These are phyloP conservation scores for Ecdyonurus torrentis DNA, from an alignment of 2,888 invertebrate genomes.

Conservation along the genomic window DNA sequence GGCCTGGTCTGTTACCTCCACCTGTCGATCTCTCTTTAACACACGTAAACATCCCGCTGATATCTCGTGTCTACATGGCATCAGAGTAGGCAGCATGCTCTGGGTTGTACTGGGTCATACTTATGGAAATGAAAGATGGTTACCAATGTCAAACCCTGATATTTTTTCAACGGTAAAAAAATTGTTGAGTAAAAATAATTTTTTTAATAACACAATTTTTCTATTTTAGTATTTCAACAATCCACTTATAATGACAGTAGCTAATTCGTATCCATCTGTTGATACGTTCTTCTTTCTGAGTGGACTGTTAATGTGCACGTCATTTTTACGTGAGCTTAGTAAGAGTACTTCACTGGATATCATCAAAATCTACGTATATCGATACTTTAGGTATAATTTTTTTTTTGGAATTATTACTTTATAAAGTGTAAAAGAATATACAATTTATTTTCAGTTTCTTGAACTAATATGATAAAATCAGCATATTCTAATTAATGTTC, in stretches of 20 bases:
- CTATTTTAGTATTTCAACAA: neutral
- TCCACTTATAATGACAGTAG: neutral
- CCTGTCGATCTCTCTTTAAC: too few species aligned
- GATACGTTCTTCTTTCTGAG: neutral
- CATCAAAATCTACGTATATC: neutral
- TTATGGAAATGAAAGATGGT: slow-evolving; percentile 17
- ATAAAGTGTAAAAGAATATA: too few species aligned
- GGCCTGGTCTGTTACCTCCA: too few species aligned
- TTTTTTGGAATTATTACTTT: too few species aligned
- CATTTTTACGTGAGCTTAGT: neutral
- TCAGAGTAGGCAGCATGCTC: slow-evolving; percentile 29
- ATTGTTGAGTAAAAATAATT: slow-evolving; percentile 19
- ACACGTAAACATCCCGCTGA: too few species aligned
- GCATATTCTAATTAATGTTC: too few species aligned
- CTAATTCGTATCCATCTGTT: neutral
- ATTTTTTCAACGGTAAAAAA: slow-evolving; percentile 14
- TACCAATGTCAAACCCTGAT: slow-evolving; percentile 15
- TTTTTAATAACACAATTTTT: slow-evolving; percentile 27
- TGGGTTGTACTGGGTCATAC: slow-evolving; percentile 32
- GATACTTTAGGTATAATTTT: neutral
- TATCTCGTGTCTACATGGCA: slow-evolving; percentile 31
- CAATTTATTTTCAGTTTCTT: too few species aligned
- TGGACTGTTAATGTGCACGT: neutral
- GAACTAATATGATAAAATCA: too few species aligned
- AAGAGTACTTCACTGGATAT: neutral